These are phyloP conservation scores for Hedychridium roseum DNA, from an alignment of 2,888 invertebrate species.

Conservation along the genomic window DNA sequence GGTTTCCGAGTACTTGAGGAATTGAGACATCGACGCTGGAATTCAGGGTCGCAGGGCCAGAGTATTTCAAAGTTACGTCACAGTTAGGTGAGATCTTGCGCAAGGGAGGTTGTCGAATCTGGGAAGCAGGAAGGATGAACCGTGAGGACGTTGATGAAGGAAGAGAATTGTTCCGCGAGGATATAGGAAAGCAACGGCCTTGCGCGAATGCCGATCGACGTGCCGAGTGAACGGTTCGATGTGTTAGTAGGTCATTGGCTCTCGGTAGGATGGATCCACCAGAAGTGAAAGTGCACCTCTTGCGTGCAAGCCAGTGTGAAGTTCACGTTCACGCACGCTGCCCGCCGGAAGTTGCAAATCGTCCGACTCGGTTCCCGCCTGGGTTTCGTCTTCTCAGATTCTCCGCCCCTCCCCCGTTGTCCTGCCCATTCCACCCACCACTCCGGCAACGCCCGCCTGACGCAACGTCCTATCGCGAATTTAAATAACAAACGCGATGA, in stretches of 20 bases:
- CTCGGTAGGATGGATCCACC: slow-evolving; percentile 44
- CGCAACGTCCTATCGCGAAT: too few relatives aligned
- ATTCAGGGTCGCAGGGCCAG: too few relatives aligned
- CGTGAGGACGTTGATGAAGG: slow-evolving; percentile 5
- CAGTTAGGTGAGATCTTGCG: too few relatives aligned
- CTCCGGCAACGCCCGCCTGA: too few relatives aligned
- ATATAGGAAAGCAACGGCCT: too few relatives aligned
- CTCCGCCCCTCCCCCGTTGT: neutral
- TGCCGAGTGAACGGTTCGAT: slow-evolving; percentile 37
- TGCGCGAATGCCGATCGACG: slow-evolving; percentile 17
- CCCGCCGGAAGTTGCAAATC: slow-evolving; percentile 33
- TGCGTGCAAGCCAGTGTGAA: slow-evolving; percentile 53
- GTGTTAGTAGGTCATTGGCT: slow-evolving; percentile 62
- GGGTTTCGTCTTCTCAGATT: neutral
- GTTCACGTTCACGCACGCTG: slow-evolving; percentile 58
- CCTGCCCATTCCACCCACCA: neutral
- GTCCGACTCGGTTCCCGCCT: slow-evolving; percentile 13
- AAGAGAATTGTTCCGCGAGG: neutral
- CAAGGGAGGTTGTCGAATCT: too few relatives aligned
- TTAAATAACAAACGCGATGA: too few relatives aligned
- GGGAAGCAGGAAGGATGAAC: neutral
- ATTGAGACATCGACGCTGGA: too few relatives aligned
- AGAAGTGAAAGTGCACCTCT: slow-evolving; percentile 58
- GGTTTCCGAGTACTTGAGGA: too few relatives aligned
- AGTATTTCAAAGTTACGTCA: too few relatives aligned